These are phyloP conservation scores for Moxostoma hubbsi DNA, from an alignment of 2,797 vertebrate genomes.

Conservation along the genomic window DNA sequence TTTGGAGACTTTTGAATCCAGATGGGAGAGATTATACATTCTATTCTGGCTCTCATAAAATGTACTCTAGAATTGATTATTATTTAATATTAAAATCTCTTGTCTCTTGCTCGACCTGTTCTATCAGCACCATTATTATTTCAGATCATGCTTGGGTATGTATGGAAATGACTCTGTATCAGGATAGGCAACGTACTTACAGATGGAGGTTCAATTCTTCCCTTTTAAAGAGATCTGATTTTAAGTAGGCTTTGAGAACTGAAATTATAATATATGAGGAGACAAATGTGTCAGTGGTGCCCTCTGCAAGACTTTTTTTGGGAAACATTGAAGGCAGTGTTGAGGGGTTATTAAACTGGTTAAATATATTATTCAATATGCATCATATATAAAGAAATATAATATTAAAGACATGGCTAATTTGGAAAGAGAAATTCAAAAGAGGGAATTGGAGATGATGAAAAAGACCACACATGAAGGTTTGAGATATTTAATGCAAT, in stretches of 20 bases:
- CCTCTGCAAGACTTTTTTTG: no score
- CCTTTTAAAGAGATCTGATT: background rate
- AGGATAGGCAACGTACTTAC: no score
- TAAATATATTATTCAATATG: background rate
- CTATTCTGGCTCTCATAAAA: no score
- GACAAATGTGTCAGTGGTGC: background rate
- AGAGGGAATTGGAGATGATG: background rate
- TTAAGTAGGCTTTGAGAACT: background rate
- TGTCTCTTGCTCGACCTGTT: background rate
- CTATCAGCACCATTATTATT: background rate
- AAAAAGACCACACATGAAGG: no score
- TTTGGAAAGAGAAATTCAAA: background rate
- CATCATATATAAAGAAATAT: background rate
- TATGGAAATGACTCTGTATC: no score
- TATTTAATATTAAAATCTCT: background rate
- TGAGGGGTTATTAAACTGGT: no score
- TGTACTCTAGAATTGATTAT: no score
- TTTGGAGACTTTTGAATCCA: background rate
- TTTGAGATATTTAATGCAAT: no score
- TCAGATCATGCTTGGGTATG: no score
- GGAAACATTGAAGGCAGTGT: no score
- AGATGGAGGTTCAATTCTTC: no score
- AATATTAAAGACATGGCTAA: background rate
- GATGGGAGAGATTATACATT: background rate
- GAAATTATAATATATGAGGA: background rate